phyloP scores from a whole-genome alignment of 92 coral and sea anemone genomes.

The Actinostola sp. region DNA sequence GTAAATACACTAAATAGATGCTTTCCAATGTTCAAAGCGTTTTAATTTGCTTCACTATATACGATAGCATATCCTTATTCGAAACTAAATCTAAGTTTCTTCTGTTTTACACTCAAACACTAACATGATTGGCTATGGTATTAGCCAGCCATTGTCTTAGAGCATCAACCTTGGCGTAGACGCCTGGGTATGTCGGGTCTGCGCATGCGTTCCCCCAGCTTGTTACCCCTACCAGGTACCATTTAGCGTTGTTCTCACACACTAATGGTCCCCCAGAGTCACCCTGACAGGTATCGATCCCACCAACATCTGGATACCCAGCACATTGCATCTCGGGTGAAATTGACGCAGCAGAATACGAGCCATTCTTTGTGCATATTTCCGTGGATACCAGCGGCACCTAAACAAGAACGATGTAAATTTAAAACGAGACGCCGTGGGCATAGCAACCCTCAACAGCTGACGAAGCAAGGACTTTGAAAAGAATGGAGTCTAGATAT shows the following conservation, averaged over 20 bases:
- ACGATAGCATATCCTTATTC: too few species aligned
- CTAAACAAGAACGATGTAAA: neutral
- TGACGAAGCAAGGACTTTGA: neutral
- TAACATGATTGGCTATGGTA: conserved; percentile 5
- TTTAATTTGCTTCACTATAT: too few species aligned
- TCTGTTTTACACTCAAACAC: too few species aligned
- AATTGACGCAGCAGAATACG: conserved; percentile 52
- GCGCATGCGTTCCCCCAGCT: conserved; percentile 96
- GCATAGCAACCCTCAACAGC: neutral
- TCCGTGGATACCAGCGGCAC: conserved; percentile 50
- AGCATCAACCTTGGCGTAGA: conserved; percentile 69
- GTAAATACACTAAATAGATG: too few species aligned
- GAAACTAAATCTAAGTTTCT: too few species aligned
- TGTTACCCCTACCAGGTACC: conserved; percentile 87
- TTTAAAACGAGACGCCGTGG: neutral
- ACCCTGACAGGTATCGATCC: conserved; percentile 83
- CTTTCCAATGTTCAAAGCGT: too few species aligned
- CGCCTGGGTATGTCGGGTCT: conserved; percentile 69
- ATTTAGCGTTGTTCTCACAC: conserved; percentile 75
- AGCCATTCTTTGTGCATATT: conserved; percentile 79
- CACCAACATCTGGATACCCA: conserved; percentile 57
- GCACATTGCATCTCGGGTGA: conserved; percentile 83
- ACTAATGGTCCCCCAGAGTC: conserved; percentile 94
- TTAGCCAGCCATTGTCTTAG: conserved; percentile 77
- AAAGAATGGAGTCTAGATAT: too few species aligned